These are phyloP conservation scores for Rhynchomys soricoides DNA, from an alignment of 2,113 vertebrate species.

Conservation along the genomic window DNA sequence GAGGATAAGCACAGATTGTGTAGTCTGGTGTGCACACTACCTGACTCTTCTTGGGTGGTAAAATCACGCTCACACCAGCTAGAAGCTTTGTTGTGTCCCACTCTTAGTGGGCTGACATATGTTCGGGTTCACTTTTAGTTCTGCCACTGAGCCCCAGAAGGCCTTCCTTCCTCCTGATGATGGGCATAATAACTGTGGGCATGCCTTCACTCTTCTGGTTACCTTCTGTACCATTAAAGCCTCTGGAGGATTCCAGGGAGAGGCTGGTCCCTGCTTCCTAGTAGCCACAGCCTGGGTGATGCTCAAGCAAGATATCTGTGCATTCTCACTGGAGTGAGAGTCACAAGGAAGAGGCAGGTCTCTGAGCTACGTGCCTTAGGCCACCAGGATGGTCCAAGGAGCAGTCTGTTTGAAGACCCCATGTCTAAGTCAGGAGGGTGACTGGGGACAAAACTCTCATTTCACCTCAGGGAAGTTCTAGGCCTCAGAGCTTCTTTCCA, in stretches of 20 bases:
- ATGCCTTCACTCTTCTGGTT: not conserved
- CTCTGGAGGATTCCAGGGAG: not conserved
- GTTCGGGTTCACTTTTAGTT: not conserved
- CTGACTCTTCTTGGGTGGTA: no score
- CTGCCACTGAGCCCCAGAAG: fast-evolving
- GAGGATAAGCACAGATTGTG: not conserved
- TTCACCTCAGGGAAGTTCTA: no score
- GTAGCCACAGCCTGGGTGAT: not conserved
- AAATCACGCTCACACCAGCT: no score
- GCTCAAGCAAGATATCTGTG: not conserved
- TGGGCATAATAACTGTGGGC: not conserved
- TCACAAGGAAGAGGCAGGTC: not conserved
- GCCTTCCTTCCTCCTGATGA: not conserved
- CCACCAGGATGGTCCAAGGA: not conserved
- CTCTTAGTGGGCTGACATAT: not conserved
- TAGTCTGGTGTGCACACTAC: not conserved
- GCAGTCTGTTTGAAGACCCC: not conserved
- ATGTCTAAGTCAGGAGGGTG: not conserved
- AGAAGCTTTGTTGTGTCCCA: no score
- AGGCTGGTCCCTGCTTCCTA: no score
- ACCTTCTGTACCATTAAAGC: not conserved
- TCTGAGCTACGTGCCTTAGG: no score
- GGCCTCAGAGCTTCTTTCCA: no score
- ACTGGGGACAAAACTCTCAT: not conserved
- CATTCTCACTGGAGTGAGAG: not conserved